Evolutionary conservation across 2,113 vertebrate species (phyloP), one percentile per base, ranked within the genome.

Genomic region (Spilogale gracilis): DNA sequence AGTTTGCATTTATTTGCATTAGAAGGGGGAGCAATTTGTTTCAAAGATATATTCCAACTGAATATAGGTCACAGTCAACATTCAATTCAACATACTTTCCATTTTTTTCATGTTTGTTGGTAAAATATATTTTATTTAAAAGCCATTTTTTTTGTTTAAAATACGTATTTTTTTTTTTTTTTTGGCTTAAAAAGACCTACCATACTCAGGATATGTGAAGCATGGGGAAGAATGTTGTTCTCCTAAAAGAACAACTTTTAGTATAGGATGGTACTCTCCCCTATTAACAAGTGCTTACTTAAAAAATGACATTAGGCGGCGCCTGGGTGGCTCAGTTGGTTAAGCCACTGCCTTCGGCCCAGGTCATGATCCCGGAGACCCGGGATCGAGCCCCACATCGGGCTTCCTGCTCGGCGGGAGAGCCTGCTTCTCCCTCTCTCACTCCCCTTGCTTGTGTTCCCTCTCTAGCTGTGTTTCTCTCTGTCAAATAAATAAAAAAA

Each of bases 161-260:
- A 32, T 9, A 69, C 25, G 95, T 56, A 25, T n/a, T 48, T 50
- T 50, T 85, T 74, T 67, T n/a, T 48, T 50, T 50, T 85, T 74
- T 67, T 95, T 89, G 32, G 89, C 91, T 76, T 85, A 98, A 97
- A 98, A 98, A 98, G 97, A 97, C 71, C 74, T 38, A 23, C 78
- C 86, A 91, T 95, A 43, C n/a, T 91, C 87, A 97, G 76, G 87
- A 84, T 96, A 96, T n/a, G 50, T 63, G 17, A 96, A 56, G 54
- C 97, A 92, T 61, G 91, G 0, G 50, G 93, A 96, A 96, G 98
- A 65, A 27, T 38, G 54, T 82, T 60, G 86, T 97, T 94, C 60
- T 82, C 58, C 50, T 81, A 87, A 96, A 79, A 86, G 3, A 90
- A 87, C 94, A 95, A 69, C 88, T 83, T 91, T 92, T 54, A 61